Evolutionary conservation across 2,888 invertebrate species (phyloP), one percentile per base, ranked within the genome.

Genomic region (Volucella zonaria): DNA sequence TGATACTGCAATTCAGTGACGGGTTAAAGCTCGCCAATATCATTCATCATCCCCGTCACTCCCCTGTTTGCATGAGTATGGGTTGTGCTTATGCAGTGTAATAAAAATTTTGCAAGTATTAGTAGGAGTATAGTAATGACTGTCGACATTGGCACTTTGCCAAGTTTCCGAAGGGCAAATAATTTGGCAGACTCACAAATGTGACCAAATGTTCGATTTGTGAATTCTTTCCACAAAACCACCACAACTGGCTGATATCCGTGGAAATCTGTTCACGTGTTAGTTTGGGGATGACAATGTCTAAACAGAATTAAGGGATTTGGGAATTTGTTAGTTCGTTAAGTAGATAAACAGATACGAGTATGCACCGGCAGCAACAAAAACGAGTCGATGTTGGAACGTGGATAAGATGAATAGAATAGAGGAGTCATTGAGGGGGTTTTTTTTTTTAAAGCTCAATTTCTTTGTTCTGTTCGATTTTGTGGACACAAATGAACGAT

Each of bases 101-200:
- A 31, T 31, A 31, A 31, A 31, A 31, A 8, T 6, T 12, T 15
- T 58, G 1, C 40, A 58, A 11, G 23, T 8, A 70, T 49, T 31
- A 51, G 14, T 51, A 52, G 18, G 23, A 11, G 43, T 47, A 38
- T 52, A 18, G 38, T 54, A 31, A 11, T 76, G 15, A 2, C 47
- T 40, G 58, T 42, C 75, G 58, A 49, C 54, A 61, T 67, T 82
- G 82, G 82, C 82, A 62, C 47, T 23, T 59, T 47, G 49, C 77
- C 82, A 82, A 77, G 47, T 67, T 56, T 82, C 54, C 10, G 77
- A 77, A 82, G 71, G 82, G 61, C 77, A 77, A 77, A 77, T 49
- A 61, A 56, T 47, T 82, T 82, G 77, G 82, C 77, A 77, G 54
- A 43, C 51, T 40, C 18, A 61, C 61, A 61, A 76, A 43, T 68